These are phyloP conservation scores for Platysteira castanea DNA, from an alignment of 2,113 vertebrate species.

Conservation along the genomic window DNA sequence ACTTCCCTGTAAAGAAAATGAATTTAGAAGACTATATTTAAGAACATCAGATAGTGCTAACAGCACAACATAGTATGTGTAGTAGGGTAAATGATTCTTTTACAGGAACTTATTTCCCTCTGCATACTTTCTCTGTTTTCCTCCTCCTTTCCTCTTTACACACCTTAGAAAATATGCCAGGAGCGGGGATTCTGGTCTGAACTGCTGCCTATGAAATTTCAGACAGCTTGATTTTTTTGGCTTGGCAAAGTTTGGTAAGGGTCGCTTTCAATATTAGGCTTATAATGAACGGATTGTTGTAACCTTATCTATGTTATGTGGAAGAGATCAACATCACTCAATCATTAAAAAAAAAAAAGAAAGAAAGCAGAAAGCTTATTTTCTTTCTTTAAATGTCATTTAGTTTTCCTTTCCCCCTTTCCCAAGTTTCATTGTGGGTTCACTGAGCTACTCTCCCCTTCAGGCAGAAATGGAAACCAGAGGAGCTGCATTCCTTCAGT, in stretches of 20 bases:
- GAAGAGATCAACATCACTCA: slow-evolving; percentile 22
- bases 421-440: slow-evolving; percentile 38
- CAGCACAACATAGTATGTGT: background rate
- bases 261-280: background rate
- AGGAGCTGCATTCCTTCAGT: slow-evolving; percentile 61
- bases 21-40: background rate
- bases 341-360: background rate
- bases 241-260: slow-evolving; percentile 6
- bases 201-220: slow-evolving; percentile 19
- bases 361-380: background rate
- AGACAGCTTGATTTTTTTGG: slow-evolving; percentile 36
- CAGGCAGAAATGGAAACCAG: slow-evolving; percentile 66
- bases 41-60: background rate
- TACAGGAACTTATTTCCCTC: background rate
- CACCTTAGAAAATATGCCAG: background rate
- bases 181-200: slow-evolving; percentile 1
- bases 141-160: background rate
- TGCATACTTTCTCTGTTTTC: background rate
- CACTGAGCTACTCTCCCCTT: slow-evolving; percentile 52
- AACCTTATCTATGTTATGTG: slow-evolving; percentile 50
- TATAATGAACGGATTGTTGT: slow-evolving; percentile 44
- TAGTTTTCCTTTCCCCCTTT: slow-evolving; percentile 15
- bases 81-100: background rate
- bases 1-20: background rate
- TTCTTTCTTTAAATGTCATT: slow-evolving; percentile 31